Evolutionary conservation across 2,888 invertebrate genomes (phyloP).

Genomic region (Patella caerulea): DNA sequence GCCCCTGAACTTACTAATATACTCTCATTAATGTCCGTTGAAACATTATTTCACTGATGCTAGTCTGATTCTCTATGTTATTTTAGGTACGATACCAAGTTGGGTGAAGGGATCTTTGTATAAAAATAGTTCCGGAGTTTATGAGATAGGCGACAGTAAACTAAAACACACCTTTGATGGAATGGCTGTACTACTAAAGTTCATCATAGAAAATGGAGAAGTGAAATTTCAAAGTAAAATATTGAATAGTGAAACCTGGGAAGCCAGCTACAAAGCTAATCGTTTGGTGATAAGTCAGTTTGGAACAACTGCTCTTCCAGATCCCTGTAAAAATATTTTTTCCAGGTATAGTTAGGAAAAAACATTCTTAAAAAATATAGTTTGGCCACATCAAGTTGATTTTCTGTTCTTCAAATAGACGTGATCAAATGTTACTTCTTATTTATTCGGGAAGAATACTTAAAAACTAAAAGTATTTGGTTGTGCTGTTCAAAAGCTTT

Average conservation of each 20-base stretch:
- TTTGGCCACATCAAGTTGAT: neutral
- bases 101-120: slow-evolving; percentile 59
- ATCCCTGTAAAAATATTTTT: slow-evolving; percentile 77
- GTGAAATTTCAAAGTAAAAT: slow-evolving; percentile 73
- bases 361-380: too few relatives aligned
- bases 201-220: slow-evolving; percentile 70
- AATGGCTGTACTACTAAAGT: slow-evolving; percentile 79
- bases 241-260: slow-evolving; percentile 79
- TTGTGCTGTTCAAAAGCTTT: too few relatives aligned
- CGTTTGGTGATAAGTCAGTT: slow-evolving; percentile 87
- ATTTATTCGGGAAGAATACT: too few relatives aligned
- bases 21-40: too few relatives aligned
- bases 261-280: slow-evolving; percentile 79
- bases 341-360: slow-evolving; percentile 56
- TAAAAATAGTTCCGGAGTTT: slow-evolving; percentile 83
- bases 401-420: neutral
- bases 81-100: slow-evolving; percentile 50
- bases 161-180: slow-evolving; percentile 89
- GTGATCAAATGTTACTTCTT: neutral
- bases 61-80: neutral
- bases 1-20: too few relatives aligned
- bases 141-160: slow-evolving; percentile 80
- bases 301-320: slow-evolving; percentile 83
- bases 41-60: too few relatives aligned
- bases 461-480: too few relatives aligned